Evolutionary conservation across 2,797 vertebrate genomes (phyloP), one percentile per base, ranked within the genome.

Genomic region (Pipistrellus pipistrellus): DNA sequence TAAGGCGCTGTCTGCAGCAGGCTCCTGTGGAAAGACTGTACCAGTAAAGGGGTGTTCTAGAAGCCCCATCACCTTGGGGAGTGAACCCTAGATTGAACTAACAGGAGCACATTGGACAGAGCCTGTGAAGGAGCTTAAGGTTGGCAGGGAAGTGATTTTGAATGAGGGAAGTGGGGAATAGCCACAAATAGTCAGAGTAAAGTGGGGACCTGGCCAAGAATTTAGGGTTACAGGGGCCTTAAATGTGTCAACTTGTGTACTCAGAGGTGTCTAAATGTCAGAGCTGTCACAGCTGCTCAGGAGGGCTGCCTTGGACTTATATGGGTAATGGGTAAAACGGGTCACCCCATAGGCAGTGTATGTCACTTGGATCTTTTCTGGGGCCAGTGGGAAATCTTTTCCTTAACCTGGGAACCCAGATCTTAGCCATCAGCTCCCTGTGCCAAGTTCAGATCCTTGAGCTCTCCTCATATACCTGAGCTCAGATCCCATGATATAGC

Each of bases 381-480:
- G 83, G 87, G 62, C 20, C 55, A 41, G 3, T 13, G 3, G 0
- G 35, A 38, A 38, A 38, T 38, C 35, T 38, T 55, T 55, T 55
- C 20, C 53, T 55, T 20, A 20, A 8, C 20, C 53, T 59, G 55
- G 55, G 8, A 59, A 25, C 10, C 23, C 55, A 59, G 23, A 59
- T 4, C 55, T 25, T 59, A 59, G 55, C 10, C 55, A 12, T 59
- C 41, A 11, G 27, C 27, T 78, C 73, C 64, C 38, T 23, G 6
- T 23, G 57, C 23, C 10, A 59, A 59, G 23, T 59, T 59, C 55
- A 59, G 23, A 25, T 59, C 55, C 55, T 59, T 59, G 55, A 59
- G 55, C 9, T 59, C 55, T 25, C 55, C 55, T 59, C 12, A 18
- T 48, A 46, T 76, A 90, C 93, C 69, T 85, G 85, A 90, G 59